Conservation (phyloP, 2,888 invertebrate genomes). For the Liopterus haemorrhoidalis region DNA sequence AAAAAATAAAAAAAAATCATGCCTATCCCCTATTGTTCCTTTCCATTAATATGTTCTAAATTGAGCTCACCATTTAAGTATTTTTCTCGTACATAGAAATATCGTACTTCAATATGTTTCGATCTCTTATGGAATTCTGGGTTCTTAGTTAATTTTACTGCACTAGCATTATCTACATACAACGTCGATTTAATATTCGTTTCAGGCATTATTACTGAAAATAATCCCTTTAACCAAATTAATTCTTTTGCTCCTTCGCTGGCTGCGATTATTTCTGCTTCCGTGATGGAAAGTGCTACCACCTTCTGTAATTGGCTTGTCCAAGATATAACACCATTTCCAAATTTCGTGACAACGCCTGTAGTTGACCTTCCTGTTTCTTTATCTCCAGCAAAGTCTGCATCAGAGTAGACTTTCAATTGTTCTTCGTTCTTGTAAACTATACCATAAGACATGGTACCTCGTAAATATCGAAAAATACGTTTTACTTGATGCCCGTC, state of each 20-base stretch:
- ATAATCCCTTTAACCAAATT: too few relatives aligned
- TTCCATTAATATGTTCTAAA: not conserved
- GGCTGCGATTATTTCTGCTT: too few relatives aligned
- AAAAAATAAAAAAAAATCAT: too few relatives aligned
- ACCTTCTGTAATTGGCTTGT: too few relatives aligned
- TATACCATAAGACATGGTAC: conserved; percentile 4
- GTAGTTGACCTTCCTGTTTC: conserved; percentile 17
- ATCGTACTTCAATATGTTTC: not conserved
- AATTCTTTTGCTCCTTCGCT: too few relatives aligned
- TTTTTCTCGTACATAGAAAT: conserved; percentile 4
- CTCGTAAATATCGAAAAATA: conserved; percentile 9
- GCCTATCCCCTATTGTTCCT: too few relatives aligned
- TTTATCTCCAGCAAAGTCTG: conserved; percentile 22
- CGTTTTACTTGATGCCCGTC: conserved; percentile 14
- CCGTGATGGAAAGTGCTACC: too few relatives aligned
- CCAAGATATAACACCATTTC: conserved; percentile 6
- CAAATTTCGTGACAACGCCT: conserved; percentile 4
- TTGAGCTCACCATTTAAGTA: not conserved
- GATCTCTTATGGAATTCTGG: conserved; percentile 1
- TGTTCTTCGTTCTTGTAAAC: conserved; percentile 5
- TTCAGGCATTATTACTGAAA: too few relatives aligned
- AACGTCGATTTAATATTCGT: too few relatives aligned
- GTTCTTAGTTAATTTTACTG: conserved; percentile 1
- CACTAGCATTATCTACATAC: conserved; percentile 5
- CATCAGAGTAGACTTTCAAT: conserved; percentile 22